Evolutionary conservation across 2,888 invertebrate species (phyloP).

Genomic region (Stratiomys singularior): DNA sequence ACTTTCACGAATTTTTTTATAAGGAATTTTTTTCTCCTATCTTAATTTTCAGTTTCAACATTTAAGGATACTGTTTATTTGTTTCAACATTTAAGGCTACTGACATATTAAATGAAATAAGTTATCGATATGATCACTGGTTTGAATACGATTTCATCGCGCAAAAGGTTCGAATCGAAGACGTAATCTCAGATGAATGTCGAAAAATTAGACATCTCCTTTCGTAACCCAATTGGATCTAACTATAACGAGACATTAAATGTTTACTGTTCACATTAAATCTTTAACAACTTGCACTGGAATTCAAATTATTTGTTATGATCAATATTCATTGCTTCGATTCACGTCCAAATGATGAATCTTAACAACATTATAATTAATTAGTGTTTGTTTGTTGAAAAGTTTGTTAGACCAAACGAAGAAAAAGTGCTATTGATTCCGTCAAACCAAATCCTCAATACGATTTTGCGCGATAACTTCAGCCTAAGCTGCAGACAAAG

Average conservation of each 20-base stretch:
- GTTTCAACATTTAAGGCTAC: too few relatives aligned
- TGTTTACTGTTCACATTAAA: not conserved
- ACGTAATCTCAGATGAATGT: not conserved
- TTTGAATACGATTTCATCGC: too few relatives aligned
- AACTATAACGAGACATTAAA: constrained; percentile 9
- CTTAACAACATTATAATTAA: constrained; percentile 41
- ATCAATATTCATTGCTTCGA: constrained; percentile 18
- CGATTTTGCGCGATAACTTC: not conserved
- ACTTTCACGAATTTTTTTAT: too few relatives aligned
- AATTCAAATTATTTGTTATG: not conserved
- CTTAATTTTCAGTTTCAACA: too few relatives aligned
- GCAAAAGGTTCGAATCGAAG: too few relatives aligned
- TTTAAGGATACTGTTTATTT: too few relatives aligned
- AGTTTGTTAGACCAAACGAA: constrained; percentile 13
- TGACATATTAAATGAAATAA: too few relatives aligned
- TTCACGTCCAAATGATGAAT: not conserved
- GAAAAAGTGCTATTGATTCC: not conserved
- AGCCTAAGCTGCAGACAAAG: not conserved
- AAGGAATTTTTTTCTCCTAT: too few relatives aligned
- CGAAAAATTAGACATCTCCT: not conserved
- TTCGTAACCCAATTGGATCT: not conserved
- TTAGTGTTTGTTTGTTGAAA: constrained; percentile 22
- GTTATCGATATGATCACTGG: too few relatives aligned
- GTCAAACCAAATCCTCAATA: constrained; percentile 3
- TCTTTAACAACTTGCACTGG: too few relatives aligned